Conservation (phyloP, 2,888 invertebrate species). For the Tuberolachnus salignus region DNA sequence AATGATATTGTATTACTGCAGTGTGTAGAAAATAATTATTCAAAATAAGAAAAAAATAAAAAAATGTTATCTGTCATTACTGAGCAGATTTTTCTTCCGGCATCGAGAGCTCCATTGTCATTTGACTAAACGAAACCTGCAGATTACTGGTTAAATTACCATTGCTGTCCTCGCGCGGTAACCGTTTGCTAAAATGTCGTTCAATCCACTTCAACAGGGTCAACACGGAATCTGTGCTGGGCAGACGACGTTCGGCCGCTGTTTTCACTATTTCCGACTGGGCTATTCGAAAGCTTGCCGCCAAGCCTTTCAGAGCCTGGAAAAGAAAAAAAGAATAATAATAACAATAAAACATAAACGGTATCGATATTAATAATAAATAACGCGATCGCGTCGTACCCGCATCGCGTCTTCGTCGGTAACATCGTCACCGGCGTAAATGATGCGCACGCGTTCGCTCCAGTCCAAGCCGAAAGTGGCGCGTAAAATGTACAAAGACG, state of each 20-base stretch:
- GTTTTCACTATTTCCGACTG: constrained; percentile 84
- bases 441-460: constrained; percentile 87
- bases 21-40: too few relatives aligned
- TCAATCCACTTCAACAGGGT: constrained; percentile 67
- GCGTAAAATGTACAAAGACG: constrained; percentile 86
- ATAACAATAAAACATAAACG: constrained; percentile 13
- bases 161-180: constrained; percentile 57
- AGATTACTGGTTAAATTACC: constrained; percentile 51
- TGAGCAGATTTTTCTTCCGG: constrained; percentile 50
- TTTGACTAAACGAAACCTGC: constrained; percentile 55
- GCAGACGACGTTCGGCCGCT: constrained; percentile 83
- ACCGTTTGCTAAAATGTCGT: constrained; percentile 57
- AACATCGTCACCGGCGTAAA: constrained; percentile 86
- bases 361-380: constrained; percentile 62
- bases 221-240: constrained; percentile 86
- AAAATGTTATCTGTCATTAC: too few relatives aligned
- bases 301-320: constrained; percentile 93
- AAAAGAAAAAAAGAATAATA: background rate
- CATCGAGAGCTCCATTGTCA: constrained; percentile 57
- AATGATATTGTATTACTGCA: too few relatives aligned
- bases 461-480: constrained; percentile 91
- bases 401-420: constrained; percentile 91
- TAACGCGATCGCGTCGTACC: too few relatives aligned
- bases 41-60: too few relatives aligned
- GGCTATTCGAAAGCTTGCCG: constrained; percentile 87